These are phyloP conservation scores for Anolis carolinensis DNA, from an alignment of 2,113 vertebrate species.

Conservation along the genomic window DNA sequence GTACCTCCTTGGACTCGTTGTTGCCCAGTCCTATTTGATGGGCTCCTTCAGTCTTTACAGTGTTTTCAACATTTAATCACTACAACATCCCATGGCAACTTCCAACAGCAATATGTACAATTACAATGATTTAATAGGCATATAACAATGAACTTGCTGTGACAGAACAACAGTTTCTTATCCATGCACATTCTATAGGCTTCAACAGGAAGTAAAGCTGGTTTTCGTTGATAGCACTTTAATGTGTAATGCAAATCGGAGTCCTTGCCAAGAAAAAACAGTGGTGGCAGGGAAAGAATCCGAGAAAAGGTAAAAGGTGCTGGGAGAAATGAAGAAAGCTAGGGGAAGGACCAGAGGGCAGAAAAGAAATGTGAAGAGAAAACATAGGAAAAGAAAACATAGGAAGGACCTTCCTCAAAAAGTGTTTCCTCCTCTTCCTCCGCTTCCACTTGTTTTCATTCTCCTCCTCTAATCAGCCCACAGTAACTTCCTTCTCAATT, in stretches of 20 bases:
- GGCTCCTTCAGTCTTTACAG: neutral
- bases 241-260: too few species aligned
- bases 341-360: neutral
- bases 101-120: neutral
- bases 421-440: too few species aligned
- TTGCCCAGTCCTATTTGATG: neutral
- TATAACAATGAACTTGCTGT: neutral
- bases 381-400: neutral
- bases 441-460: too few species aligned
- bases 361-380: neutral
- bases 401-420: neutral
- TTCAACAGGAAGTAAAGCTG: neutral
- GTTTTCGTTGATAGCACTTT: too few species aligned
- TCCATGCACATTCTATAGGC: neutral
- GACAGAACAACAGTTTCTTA: neutral
- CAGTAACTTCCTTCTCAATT: neutral
- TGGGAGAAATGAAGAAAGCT: neutral
- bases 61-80: neutral
- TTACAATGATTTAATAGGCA: neutral
- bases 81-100: neutral
- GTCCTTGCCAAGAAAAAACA: too few species aligned
- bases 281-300: too few species aligned
- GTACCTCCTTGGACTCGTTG: too few species aligned
- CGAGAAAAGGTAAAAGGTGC: too few species aligned
- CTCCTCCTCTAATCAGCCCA: neutral